Percentiles rank a stretch among this genome's conserved stretches.
Evolutionary conservation across 2,797 vertebrate genomes (phyloP).

Genomic region (Yasuhikotakia modesta): DNA sequence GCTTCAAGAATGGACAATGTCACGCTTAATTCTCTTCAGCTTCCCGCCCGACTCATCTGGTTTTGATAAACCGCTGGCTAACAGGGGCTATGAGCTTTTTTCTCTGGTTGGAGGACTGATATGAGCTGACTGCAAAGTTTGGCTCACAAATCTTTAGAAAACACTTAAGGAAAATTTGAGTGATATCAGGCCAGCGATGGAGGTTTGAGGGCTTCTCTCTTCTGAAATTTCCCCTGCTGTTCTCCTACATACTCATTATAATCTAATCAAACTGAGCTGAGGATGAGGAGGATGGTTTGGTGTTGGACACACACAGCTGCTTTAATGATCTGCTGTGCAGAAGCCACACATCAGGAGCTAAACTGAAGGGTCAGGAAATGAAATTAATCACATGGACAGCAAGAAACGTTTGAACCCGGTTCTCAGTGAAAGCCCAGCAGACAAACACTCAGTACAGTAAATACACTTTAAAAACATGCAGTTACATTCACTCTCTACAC

Average conservation of each 20-base stretch:
- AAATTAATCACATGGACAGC: slow-evolving; percentile 28
- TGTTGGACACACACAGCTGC: slow-evolving; percentile 22
- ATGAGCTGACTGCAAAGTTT: slow-evolving; percentile 48
- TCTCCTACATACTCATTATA: slow-evolving; percentile 46
- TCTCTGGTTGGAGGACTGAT: slow-evolving; percentile 44
- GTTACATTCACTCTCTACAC: not conserved
- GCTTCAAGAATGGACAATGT: slow-evolving; percentile 61
- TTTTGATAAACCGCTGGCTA: slow-evolving; percentile 65
- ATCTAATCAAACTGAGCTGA: slow-evolving; percentile 47
- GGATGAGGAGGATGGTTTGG: slow-evolving; percentile 27
- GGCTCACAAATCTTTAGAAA: slow-evolving; percentile 55
- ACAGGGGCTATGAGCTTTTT: slow-evolving; percentile 49
- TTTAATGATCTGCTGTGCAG: slow-evolving; percentile 29
- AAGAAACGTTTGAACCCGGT: not conserved
- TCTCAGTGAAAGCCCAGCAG: not conserved
- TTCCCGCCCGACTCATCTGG: slow-evolving; percentile 65
- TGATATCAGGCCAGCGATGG: slow-evolving; percentile 55
- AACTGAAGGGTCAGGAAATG: not conserved
- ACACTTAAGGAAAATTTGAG: slow-evolving; percentile 49
- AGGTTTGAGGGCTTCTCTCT: slow-evolving; percentile 43
- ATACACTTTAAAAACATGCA: not conserved
- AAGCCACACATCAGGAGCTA: slow-evolving; percentile 16
- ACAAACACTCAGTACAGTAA: not conserved
- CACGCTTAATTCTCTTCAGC: slow-evolving; percentile 56
- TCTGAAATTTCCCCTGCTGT: slow-evolving; percentile 19